phyloP scores from a whole-genome alignment of 2,797 vertebrate species.

The Tinamus major region DNA sequence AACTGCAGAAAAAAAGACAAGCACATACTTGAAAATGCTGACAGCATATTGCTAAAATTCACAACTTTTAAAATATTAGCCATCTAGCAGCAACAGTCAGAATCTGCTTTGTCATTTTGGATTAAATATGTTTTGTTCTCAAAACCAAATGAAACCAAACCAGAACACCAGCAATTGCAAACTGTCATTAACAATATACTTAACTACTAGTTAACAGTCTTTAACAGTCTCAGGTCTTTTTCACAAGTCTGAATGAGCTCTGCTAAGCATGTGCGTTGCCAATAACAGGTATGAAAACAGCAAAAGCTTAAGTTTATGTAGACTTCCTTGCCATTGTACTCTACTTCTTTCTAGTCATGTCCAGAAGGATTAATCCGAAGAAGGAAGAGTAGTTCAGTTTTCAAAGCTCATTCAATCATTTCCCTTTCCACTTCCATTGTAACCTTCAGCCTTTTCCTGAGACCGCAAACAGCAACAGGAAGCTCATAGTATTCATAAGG shows the following conservation, averaged over 20 bases:
- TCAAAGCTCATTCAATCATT: conserved; percentile 59
- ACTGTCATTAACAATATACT: background rate
- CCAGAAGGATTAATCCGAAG: conserved; percentile 38
- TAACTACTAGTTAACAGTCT: background rate
- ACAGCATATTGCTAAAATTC: background rate
- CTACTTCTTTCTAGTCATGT: conserved; percentile 25
- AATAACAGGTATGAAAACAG: conserved; percentile 12
- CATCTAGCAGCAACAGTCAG: background rate
- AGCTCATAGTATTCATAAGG: background rate
- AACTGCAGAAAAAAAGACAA: background rate
- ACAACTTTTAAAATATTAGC: background rate
- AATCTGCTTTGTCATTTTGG: background rate
- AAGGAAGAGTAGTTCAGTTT: conserved; percentile 26
- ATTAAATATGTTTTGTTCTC: background rate
- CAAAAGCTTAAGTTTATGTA: conserved; percentile 35
- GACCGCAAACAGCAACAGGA: conserved; percentile 27
- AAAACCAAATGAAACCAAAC: background rate
- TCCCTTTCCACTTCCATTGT: conserved; percentile 50
- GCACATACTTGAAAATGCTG: background rate
- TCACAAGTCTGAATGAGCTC: background rate
- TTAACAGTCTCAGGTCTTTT: background rate
- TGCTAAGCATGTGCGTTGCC: background rate
- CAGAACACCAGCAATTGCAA: background rate
- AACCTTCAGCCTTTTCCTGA: conserved; percentile 42
- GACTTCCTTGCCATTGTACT: conserved; percentile 56